A percentile compares a stretch with the other conserved stretches of the same genome.
Conservation (phyloP, 1,140 invertebrate genomes). For the Drosophila truncata region DNA sequence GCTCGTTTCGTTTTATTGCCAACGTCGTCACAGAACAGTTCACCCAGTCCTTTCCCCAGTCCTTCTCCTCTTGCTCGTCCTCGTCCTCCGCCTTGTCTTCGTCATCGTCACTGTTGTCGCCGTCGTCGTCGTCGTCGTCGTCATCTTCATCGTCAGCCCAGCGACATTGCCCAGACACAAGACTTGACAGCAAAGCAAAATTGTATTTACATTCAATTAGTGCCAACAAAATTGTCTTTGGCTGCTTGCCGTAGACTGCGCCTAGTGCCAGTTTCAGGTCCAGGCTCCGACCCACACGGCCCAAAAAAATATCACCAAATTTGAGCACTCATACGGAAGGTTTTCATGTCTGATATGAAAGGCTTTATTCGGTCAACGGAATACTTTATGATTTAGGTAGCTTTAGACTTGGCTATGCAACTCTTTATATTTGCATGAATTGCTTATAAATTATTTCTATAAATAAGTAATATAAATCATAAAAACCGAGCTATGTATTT, state of each 20-base stretch:
- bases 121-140: slow-evolving; percentile 5
- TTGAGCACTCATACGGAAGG: slow-evolving; percentile 5
- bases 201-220: slow-evolving; percentile 84
- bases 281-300: slow-evolving; percentile 14
- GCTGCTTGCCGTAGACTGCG: slow-evolving; percentile 73
- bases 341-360: not conserved
- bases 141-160: slow-evolving; percentile 39
- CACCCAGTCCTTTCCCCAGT: slow-evolving; percentile 7
- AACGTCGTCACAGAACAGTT: slow-evolving; percentile 62
- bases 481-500: not conserved
- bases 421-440: too few relatives aligned
- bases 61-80: not conserved
- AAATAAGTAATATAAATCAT: not conserved
- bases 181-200: slow-evolving; percentile 84
- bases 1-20: slow-evolving; percentile 83
- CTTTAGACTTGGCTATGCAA: too few relatives aligned
- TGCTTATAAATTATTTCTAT: not conserved
- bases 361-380: not conserved
- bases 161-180: slow-evolving; percentile 75
- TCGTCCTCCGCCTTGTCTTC: not conserved
- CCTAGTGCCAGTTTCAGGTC: slow-evolving; percentile 47
- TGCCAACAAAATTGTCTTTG: slow-evolving; percentile 84
- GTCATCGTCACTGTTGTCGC: not conserved
- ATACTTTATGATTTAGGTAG: not conserved
- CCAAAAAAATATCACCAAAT: slow-evolving; percentile 27